Evolutionary conservation across 92 coral and sea anemone genomes (phyloP).

Genomic region (Umimayanthus chanpuru): DNA sequence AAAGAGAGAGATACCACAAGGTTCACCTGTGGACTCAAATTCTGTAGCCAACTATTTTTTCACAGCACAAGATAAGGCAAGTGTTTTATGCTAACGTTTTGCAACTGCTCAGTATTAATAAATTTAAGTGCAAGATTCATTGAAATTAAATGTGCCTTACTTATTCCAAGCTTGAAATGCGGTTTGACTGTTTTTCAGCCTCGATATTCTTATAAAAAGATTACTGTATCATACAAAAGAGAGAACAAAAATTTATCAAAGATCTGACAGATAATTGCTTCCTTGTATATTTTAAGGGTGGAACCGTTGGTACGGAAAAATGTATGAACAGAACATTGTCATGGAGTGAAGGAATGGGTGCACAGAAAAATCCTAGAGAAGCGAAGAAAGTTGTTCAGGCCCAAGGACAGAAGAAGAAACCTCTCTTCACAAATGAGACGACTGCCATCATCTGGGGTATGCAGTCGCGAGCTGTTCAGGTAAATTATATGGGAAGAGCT

Average conservation of each 20-base stretch:
- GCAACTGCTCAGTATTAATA: background rate
- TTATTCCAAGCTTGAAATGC: too few relatives aligned
- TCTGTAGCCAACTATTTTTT: slow-evolving; percentile 94
- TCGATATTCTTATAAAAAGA: too few relatives aligned
- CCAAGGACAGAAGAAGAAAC: slow-evolving; percentile 34
- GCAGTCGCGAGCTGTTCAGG: slow-evolving; percentile 98
- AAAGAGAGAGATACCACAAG: slow-evolving; percentile 86
- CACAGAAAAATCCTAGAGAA: slow-evolving; percentile 39
- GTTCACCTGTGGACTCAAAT: slow-evolving; percentile 84
- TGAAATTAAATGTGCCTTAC: too few relatives aligned
- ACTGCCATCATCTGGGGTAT: slow-evolving; percentile 94
- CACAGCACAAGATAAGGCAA: slow-evolving; percentile 88
- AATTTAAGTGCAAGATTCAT: too few relatives aligned
- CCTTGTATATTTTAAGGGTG: slow-evolving; percentile 3
- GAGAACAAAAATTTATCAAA: background rate
- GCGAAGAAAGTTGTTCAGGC: background rate
- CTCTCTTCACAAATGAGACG: slow-evolving; percentile 77
- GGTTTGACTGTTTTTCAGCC: too few relatives aligned
- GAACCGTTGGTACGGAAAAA: slow-evolving; percentile 51
- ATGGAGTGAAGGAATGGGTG: slow-evolving; percentile 31
- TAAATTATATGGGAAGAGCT: background rate
- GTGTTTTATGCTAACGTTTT: background rate
- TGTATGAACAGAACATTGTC: slow-evolving; percentile 45
- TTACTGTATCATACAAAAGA: too few relatives aligned
- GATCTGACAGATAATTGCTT: background rate